Conservation (phyloP, 2,113 vertebrate species). For the Phrynosoma blainvillii region DNA sequence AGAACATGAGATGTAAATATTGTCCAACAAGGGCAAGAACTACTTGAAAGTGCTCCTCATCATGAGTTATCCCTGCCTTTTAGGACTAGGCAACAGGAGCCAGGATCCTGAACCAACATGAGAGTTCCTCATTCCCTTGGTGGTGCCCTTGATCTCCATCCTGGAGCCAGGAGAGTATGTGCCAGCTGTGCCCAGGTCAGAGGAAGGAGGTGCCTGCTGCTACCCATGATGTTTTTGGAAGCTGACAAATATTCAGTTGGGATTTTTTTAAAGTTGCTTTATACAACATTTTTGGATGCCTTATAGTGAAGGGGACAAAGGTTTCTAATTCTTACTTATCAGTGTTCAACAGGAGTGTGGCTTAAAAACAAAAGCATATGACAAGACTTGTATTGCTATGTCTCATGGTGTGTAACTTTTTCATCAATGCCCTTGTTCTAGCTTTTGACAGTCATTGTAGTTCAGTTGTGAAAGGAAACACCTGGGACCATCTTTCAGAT, state of each 20-base stretch:
- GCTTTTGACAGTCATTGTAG: not conserved
- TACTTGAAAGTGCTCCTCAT: not conserved
- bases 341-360: slow-evolving; percentile 24
- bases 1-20: not conserved
- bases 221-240: not conserved
- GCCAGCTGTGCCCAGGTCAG: not conserved
- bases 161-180: not conserved
- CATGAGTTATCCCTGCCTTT: not conserved
- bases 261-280: not conserved
- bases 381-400: not conserved
- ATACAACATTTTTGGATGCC: not conserved
- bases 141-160: not conserved
- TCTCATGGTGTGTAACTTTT: not conserved
- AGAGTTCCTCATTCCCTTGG: not conserved
- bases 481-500: not conserved
- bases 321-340: not conserved
- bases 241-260: not conserved
- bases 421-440: not conserved
- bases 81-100: not conserved
- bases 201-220: not conserved
- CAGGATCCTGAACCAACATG: not conserved
- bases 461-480: not conserved
- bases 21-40: not conserved
- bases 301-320: not conserved
- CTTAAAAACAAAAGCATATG: not conserved